phyloP scores from a whole-genome alignment of 2,113 vertebrate genomes.

The Chrysemys picta region DNA sequence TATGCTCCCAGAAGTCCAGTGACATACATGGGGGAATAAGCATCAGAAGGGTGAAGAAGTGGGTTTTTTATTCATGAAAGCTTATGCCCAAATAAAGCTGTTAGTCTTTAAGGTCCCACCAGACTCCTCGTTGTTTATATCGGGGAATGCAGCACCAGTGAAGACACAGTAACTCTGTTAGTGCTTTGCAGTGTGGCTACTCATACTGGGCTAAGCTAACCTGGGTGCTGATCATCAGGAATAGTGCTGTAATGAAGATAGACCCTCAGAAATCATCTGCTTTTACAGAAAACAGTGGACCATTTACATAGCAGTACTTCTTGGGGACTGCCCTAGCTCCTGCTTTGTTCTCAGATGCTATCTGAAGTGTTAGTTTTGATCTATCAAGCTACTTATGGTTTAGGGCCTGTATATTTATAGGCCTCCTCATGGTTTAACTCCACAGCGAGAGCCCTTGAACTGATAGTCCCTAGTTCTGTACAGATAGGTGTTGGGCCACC shows the following conservation, averaged over 20 bases:
- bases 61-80: too few relatives aligned
- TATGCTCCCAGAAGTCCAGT: background rate
- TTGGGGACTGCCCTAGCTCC: background rate
- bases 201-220: background rate
- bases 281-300: background rate
- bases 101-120: too few relatives aligned
- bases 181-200: too few relatives aligned
- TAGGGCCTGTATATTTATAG: background rate
- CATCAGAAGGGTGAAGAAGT: too few relatives aligned
- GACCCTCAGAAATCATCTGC: background rate
- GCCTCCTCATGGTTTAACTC: background rate
- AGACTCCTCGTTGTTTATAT: background rate
- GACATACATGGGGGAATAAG: background rate
- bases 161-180: too few relatives aligned
- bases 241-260: background rate
- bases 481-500: background rate
- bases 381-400: background rate
- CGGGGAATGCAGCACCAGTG: too few relatives aligned
- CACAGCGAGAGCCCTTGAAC: background rate
- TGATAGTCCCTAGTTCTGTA: rapidly evolving
- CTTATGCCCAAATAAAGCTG: too few relatives aligned
- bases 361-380: background rate
- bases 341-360: background rate
- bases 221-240: background rate
- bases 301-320: background rate